These are phyloP conservation scores for Lingula anatina DNA, from an alignment of 2,888 invertebrate genomes.

Conservation along the genomic window DNA sequence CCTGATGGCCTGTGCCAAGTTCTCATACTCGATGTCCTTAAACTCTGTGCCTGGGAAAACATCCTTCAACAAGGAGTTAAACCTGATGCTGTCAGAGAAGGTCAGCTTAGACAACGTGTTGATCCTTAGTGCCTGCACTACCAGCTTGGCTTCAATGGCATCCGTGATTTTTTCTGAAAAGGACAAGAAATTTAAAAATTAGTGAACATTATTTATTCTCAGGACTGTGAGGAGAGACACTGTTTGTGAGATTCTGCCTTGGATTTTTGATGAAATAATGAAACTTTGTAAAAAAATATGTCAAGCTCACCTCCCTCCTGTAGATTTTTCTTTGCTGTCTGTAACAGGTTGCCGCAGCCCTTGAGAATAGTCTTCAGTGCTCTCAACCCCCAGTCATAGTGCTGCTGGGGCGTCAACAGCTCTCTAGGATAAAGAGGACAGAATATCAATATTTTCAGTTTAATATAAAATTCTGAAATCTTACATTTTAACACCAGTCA, in stretches of 20 bases:
- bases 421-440: constrained; percentile 58
- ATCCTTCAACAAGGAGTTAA: constrained; percentile 73
- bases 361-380: constrained; percentile 89
- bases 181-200: too few species aligned
- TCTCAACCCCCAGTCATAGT: constrained; percentile 98
- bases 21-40: constrained; percentile 59
- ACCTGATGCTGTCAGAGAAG: constrained; percentile 69
- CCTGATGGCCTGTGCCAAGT: constrained; percentile 61
- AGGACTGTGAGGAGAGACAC: too few species aligned
- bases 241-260: too few species aligned
- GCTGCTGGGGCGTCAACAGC: constrained; percentile 83
- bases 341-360: constrained; percentile 62
- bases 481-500: too few species aligned
- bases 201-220: too few species aligned
- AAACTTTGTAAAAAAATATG: not conserved
- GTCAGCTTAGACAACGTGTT: constrained; percentile 83
- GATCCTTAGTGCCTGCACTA: constrained; percentile 69
- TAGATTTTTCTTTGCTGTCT: constrained; percentile 37
- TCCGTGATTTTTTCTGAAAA: constrained; percentile 32
- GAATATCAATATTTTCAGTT: not conserved
- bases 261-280: too few species aligned
- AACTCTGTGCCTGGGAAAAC: constrained; percentile 73
- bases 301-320: constrained; percentile 13
- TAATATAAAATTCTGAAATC: not conserved
- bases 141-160: constrained; percentile 61